These are phyloP conservation scores for Lasioglossum zephyrum DNA, from an alignment of 2,888 invertebrate genomes.

Conservation along the genomic window DNA sequence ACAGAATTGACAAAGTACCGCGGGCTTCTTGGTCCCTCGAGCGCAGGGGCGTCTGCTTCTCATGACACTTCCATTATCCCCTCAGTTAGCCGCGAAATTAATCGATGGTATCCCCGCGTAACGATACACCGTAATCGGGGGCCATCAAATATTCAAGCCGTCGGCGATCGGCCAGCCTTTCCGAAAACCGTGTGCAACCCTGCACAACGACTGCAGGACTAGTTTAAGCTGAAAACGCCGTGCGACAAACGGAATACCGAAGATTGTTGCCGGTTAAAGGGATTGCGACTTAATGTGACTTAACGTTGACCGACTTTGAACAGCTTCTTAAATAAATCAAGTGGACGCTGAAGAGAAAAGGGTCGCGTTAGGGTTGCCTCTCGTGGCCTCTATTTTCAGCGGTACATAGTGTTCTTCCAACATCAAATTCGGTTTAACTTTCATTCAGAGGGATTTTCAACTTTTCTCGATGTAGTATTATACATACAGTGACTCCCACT, in stretches of 20 bases:
- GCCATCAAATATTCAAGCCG: slow-evolving; percentile 53
- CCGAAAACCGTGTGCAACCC: not conserved
- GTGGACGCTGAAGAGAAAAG: not conserved
- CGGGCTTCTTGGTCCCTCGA: slow-evolving; percentile 21
- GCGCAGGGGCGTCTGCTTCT: not conserved
- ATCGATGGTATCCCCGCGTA: slow-evolving; percentile 45
- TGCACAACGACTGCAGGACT: not conserved
- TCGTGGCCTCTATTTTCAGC: not conserved
- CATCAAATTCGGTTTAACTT: too few species aligned
- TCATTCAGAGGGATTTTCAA: too few species aligned
- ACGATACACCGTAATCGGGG: slow-evolving; percentile 49
- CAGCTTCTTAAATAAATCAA: slow-evolving; percentile 1
- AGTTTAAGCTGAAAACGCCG: not conserved
- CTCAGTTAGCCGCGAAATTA: slow-evolving; percentile 48
- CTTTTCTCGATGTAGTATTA: too few species aligned
- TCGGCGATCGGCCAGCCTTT: slow-evolving; percentile 37
- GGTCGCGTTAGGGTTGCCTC: not conserved
- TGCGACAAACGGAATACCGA: slow-evolving; percentile 3
- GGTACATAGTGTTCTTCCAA: too few species aligned
- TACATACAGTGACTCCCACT: too few species aligned
- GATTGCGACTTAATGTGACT: not conserved
- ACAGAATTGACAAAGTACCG: slow-evolving; percentile 42
- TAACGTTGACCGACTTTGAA: not conserved
- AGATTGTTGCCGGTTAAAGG: slow-evolving; percentile 5
- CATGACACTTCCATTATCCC: slow-evolving; percentile 34